These are phyloP conservation scores for Uria lomvia DNA, from an alignment of 2,113 vertebrate species.

Conservation along the genomic window DNA sequence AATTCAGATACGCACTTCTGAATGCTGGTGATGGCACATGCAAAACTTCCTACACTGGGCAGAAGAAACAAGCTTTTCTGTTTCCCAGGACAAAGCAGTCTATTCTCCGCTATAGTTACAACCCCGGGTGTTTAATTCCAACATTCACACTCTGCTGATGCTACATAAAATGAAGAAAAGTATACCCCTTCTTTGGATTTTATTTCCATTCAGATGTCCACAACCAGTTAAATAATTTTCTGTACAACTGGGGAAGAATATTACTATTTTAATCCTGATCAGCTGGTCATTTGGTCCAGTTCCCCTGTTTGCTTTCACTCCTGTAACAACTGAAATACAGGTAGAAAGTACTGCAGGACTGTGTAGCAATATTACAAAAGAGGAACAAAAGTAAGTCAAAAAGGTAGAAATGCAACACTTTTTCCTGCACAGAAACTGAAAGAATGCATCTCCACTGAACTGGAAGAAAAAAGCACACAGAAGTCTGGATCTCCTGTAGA, in stretches of 20 bases:
- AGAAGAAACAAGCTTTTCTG: not conserved
- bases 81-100: conserved; percentile 28
- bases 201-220: conserved; percentile 22
- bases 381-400: conserved; percentile 52
- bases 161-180: conserved; percentile 29
- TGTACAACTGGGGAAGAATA: not conserved
- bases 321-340: conserved; percentile 43
- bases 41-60: not conserved
- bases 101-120: conserved; percentile 5
- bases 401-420: conserved; percentile 50
- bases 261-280: conserved; percentile 36
- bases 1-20: conserved; percentile 30
- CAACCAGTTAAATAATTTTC: conserved; percentile 11
- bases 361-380: conserved; percentile 59
- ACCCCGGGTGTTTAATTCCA: conserved; percentile 11
- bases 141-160: conserved; percentile 50
- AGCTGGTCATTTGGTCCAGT: conserved; percentile 65
- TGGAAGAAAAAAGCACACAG: conserved; percentile 54
- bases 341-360: conserved; percentile 44
- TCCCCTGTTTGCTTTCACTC: conserved; percentile 23
- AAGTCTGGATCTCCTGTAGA: conserved; percentile 61
- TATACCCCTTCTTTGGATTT: conserved; percentile 38
- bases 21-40: conserved; percentile 62
- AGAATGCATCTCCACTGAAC: conserved; percentile 55
- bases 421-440: conserved; percentile 57